phyloP scores from a whole-genome alignment of 2,113 vertebrate genomes.

The Pseudorectes ferrugineus region DNA sequence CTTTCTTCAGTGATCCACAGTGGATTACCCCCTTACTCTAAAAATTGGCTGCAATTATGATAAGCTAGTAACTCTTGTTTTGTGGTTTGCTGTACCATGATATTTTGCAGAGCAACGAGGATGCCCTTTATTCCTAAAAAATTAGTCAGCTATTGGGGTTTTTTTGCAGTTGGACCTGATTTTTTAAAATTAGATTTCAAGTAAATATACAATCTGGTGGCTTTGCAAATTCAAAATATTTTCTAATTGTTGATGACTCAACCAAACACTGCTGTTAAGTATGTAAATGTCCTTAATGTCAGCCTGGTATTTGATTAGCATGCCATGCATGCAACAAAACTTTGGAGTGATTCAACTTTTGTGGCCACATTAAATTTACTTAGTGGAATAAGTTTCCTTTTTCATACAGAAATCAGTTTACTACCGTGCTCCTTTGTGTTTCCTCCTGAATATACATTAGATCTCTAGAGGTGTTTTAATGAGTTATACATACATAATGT shows the following conservation, averaged over 20 bases:
- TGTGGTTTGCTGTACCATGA: slow-evolving; percentile 64
- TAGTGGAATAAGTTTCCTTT: not conserved
- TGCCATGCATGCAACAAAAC: slow-evolving; percentile 8
- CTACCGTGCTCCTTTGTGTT: not conserved
- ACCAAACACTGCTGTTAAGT: not conserved
- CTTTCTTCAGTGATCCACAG: slow-evolving; percentile 65
- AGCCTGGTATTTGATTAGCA: slow-evolving; percentile 21
- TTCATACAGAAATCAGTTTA: slow-evolving; percentile 31
- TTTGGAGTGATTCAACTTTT: slow-evolving; percentile 34
- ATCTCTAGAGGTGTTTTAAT: slow-evolving; percentile 31
- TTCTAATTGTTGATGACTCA: not conserved
- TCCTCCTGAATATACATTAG: slow-evolving; percentile 17
- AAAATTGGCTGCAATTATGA: slow-evolving; percentile 67
- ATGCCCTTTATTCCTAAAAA: slow-evolving; percentile 20
- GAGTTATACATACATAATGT: slow-evolving; percentile 36
- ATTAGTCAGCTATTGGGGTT: not conserved
- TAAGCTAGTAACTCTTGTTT: slow-evolving; percentile 68
- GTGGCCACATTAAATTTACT: not conserved
- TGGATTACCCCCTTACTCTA: slow-evolving; percentile 65
- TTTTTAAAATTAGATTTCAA: not conserved
- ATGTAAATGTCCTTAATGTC: not conserved
- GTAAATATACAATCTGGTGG: not conserved
- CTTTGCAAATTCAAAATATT: slow-evolving; percentile 7
- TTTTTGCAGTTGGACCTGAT: not conserved
- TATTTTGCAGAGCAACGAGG: slow-evolving; percentile 46